Percentiles rank a stretch among this genome's conserved stretches.
phyloP scores from a whole-genome alignment of 1,140 invertebrate species.

The Brachionus plicatilis region DNA sequence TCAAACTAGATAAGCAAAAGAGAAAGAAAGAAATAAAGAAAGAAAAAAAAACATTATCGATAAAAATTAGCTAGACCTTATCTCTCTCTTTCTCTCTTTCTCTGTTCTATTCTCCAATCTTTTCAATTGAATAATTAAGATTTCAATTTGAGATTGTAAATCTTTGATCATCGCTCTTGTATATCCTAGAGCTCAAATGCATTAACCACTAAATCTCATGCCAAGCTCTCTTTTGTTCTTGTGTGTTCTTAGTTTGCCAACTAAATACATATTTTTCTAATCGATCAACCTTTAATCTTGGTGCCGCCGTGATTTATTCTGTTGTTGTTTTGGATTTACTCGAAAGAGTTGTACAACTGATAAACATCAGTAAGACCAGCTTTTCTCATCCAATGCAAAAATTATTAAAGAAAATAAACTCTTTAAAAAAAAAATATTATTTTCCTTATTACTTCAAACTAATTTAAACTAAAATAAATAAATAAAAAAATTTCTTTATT shows the following conservation, averaged over 20 bases:
- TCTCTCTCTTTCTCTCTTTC: not conserved
- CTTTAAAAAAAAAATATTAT: too few relatives aligned
- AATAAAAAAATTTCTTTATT: too few relatives aligned
- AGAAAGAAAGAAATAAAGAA: not conserved
- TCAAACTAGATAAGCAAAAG: not conserved
- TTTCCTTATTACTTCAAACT: too few relatives aligned
- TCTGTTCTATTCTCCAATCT: not conserved
- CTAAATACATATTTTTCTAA: not conserved
- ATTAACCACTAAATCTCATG: conserved; percentile 28
- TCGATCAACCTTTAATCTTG: not conserved
- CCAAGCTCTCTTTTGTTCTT: not conserved
- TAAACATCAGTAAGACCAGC: not conserved
- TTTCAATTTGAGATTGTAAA: not conserved
- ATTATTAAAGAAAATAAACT: not conserved
- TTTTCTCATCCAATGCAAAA: not conserved
- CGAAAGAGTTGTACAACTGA: not conserved
- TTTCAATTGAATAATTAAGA: conserved; percentile 6
- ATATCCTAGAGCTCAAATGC: conserved; percentile 21
- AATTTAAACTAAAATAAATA: too few relatives aligned
- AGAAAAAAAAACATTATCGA: not conserved
- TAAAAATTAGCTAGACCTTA: not conserved
- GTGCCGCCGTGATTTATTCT: not conserved
- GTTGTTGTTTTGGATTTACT: conserved; percentile 11
- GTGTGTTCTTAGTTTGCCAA: not conserved
- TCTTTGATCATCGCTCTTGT: not conserved